phyloP scores from a whole-genome alignment of 2,797 vertebrate genomes.

The Crypturellus tataupa region DNA sequence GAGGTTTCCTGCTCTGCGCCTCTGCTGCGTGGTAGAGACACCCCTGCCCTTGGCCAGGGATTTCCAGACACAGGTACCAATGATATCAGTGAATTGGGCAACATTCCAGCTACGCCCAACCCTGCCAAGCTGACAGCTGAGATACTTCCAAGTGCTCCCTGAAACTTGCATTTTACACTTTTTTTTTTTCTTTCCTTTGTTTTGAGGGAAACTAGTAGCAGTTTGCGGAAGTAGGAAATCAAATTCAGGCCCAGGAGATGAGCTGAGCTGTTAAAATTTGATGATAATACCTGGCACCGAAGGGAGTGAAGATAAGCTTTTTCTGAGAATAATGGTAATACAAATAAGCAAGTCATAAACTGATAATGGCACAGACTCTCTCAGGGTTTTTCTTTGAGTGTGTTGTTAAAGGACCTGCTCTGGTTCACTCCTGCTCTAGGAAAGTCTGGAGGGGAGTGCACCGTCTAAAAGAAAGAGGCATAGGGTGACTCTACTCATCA shows the following conservation, averaged over 20 bases:
- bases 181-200: not conserved
- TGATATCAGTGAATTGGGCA: not conserved
- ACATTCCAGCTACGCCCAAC: not conserved
- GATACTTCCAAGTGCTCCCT: constrained; percentile 5
- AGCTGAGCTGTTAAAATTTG: constrained; percentile 12
- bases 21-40: accelerated
- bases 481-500: not conserved
- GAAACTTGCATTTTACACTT: not conserved
- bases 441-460: not conserved
- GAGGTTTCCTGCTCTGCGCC: not conserved
- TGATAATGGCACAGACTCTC: not conserved
- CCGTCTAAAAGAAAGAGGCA: not conserved
- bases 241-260: not conserved
- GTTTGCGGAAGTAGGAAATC: constrained; percentile 18
- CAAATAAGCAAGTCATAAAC: not conserved
- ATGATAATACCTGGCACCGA: constrained; percentile 40
- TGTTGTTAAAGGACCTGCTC: not conserved
- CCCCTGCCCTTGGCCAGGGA: not conserved
- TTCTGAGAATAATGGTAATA: not conserved
- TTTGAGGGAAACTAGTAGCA: not conserved
- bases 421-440: accelerated
- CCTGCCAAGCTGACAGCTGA: not conserved
- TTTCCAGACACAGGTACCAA: not conserved
- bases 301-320: constrained; percentile 9
- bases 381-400: not conserved